Conservation (phyloP, 1,140 invertebrate species). For the Hetaerina americana region DNA sequence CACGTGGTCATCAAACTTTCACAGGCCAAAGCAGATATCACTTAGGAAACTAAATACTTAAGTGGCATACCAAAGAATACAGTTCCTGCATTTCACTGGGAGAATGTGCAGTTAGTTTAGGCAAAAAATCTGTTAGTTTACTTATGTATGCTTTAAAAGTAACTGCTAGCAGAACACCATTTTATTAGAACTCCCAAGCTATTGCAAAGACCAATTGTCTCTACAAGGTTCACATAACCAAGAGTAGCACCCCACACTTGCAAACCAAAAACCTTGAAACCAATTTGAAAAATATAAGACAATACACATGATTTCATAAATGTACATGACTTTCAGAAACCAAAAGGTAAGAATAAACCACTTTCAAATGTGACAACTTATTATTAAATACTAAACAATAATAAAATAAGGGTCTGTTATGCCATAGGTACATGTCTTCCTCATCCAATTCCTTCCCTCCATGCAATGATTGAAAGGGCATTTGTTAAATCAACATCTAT, state of each 20-base stretch:
- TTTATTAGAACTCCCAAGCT: not conserved
- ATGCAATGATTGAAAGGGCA: not conserved
- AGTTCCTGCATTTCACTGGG: not conserved
- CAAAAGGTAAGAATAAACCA: too few relatives aligned
- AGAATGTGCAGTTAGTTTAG: not conserved
- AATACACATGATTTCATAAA: too few relatives aligned
- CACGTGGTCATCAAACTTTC: not conserved
- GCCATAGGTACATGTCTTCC: not conserved
- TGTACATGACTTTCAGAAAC: too few relatives aligned
- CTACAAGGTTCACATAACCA: too few relatives aligned
- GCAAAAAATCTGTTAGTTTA: not conserved
- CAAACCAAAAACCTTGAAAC: too few relatives aligned
- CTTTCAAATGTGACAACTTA: too few relatives aligned
- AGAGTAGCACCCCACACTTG: too few relatives aligned
- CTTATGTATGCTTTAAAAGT: not conserved
- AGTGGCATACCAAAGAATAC: not conserved
- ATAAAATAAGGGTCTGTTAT: too few relatives aligned
- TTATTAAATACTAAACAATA: too few relatives aligned
- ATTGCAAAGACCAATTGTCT: too few relatives aligned
- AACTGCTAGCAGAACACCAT: not conserved
- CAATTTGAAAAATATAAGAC: too few relatives aligned
- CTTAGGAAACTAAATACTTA: not conserved
- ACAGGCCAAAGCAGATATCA: not conserved
- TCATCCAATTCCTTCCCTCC: not conserved
- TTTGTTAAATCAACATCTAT: not conserved